Evolutionary conservation across 2,113 vertebrate genomes (phyloP).

Genomic region (Halichoeres trimaculatus): DNA sequence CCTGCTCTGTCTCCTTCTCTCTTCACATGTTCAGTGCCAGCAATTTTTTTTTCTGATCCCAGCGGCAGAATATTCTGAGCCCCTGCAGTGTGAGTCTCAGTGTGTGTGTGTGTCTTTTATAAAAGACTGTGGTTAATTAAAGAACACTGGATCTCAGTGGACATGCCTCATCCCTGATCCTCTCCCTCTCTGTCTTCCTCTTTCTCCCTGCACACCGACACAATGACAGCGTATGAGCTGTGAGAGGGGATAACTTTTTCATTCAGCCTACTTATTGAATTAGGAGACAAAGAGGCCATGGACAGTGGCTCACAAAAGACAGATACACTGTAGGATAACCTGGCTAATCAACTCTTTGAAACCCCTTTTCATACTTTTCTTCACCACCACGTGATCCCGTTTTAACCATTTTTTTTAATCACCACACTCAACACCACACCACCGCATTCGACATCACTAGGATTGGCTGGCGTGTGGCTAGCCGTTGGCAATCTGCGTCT

Average conservation of each 20-base stretch:
- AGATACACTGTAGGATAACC: conserved; percentile 49
- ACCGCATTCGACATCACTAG: conserved; percentile 49
- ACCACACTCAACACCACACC: conserved; percentile 23
- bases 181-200: conserved; percentile 29
- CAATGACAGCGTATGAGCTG: conserved; percentile 34
- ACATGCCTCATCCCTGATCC: conserved; percentile 73
- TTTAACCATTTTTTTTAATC: conserved; percentile 56
- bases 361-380: conserved; percentile 14
- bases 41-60: conserved; percentile 40
- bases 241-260: conserved; percentile 54
- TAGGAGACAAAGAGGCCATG: conserved; percentile 47
- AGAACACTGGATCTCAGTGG: conserved; percentile 71
- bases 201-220: conserved; percentile 45
- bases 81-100: conserved; percentile 53
- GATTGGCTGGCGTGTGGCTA: conserved; percentile 43
- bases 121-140: conserved; percentile 79
- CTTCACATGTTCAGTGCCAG: conserved; percentile 26
- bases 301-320: conserved; percentile 46
- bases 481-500: conserved; percentile 66
- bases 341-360: conserved; percentile 57
- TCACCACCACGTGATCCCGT: conserved; percentile 15
- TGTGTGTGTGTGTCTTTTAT: conserved; percentile 55
- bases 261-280: conserved; percentile 56
- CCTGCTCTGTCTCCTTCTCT: conserved; percentile 26
- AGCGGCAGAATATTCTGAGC: conserved; percentile 62